A percentile compares a stretch with the other conserved stretches of the same genome.
These are phyloP conservation scores for Thamnaconus septentrionalis DNA, from an alignment of 2,113 vertebrate genomes.

Conservation along the genomic window DNA sequence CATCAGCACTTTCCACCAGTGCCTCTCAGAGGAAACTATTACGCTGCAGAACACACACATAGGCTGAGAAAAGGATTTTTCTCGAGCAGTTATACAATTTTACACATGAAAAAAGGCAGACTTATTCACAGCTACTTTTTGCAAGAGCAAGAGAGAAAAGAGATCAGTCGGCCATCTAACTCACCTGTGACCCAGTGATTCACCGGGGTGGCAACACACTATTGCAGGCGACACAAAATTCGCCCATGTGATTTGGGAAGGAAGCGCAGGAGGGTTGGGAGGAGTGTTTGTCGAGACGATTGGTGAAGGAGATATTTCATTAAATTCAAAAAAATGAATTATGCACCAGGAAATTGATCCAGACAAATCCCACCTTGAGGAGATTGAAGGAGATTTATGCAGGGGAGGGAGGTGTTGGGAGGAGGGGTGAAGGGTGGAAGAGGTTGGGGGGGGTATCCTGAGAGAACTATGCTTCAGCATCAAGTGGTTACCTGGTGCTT, in stretches of 20 bases:
- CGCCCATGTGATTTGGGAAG: constrained; percentile 19
- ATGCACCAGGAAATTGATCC: constrained; percentile 70
- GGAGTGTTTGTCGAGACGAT: constrained; percentile 6
- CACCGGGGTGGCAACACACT: constrained; percentile 69
- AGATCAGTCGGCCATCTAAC: constrained; percentile 56
- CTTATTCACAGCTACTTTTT: constrained; percentile 59
- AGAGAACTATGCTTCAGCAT: constrained; percentile 39
- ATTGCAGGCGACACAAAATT: constrained; percentile 52
- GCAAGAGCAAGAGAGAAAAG: constrained; percentile 47
- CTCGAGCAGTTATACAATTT: constrained; percentile 28
- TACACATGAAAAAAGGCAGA: constrained; percentile 2
- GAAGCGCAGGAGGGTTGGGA: constrained; percentile 22
- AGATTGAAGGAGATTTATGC: constrained; percentile 59
- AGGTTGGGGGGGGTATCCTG: constrained; percentile 11
- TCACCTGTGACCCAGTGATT: constrained; percentile 74
- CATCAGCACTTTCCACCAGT: constrained; percentile 70
- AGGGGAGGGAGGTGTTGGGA: constrained; percentile 20
- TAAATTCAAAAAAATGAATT: constrained; percentile 70
- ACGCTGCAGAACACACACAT: constrained; percentile 59
- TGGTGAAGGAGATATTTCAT: constrained; percentile 58
- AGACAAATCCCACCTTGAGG: constrained; percentile 67
- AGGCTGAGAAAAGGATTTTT: constrained; percentile 64
- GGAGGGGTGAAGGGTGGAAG: constrained; percentile 27
- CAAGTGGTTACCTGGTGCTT: constrained; percentile 36
- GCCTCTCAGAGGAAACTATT: constrained; percentile 70